Conservation (phyloP, 2,113 vertebrate species). For the Sapajus apella region DNA sequence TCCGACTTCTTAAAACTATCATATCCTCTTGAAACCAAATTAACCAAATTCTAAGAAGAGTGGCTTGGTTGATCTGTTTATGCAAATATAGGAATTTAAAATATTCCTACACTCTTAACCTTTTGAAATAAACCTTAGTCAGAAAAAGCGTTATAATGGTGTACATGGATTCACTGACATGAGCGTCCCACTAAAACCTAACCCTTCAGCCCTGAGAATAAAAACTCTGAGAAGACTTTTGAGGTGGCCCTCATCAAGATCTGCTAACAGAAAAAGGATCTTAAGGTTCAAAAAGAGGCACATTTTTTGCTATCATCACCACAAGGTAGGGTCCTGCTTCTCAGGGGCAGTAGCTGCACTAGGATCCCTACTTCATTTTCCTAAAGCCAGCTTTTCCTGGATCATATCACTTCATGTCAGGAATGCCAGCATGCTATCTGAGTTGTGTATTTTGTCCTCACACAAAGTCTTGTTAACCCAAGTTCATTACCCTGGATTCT, state of each 20-base stretch:
- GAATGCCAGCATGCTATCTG: background rate
- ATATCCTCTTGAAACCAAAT: background rate
- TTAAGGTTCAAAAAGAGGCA: background rate
- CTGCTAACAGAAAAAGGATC: background rate
- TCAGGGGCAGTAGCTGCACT: background rate
- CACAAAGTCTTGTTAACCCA: background rate
- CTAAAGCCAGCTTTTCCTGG: too few species aligned
- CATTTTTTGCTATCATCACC: background rate
- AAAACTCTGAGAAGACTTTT: background rate
- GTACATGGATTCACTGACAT: background rate
- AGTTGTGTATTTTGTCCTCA: background rate
- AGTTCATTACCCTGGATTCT: accelerated
- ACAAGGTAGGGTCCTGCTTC: background rate
- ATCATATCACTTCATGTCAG: background rate
- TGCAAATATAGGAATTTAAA: background rate
- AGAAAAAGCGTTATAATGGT: background rate
- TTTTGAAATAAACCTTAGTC: background rate
- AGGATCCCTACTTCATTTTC: background rate
- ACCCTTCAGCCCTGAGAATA: background rate
- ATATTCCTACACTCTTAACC: too few species aligned
- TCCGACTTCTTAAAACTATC: background rate
- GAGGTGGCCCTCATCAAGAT: background rate
- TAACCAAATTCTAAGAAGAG: background rate
- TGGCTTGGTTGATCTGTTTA: background rate
- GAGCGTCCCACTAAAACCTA: background rate